Evolutionary conservation across 2,888 invertebrate genomes (phyloP).

Genomic region (Spisula solida): DNA sequence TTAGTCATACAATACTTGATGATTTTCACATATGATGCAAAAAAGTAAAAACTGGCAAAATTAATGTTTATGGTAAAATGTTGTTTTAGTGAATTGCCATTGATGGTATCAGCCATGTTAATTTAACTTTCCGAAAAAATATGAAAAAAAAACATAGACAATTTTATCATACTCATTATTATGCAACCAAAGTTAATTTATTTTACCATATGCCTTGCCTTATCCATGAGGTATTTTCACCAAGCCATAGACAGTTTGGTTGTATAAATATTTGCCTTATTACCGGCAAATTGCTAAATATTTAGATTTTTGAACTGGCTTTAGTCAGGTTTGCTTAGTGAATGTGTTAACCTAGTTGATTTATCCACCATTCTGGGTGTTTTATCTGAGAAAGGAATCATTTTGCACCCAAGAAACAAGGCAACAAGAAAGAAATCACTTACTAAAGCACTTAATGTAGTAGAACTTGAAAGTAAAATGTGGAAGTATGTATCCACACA

Average conservation of each 20-base stretch:
- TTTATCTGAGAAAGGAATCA: slow-evolving; percentile 1
- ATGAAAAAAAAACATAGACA: neutral
- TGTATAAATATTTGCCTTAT: slow-evolving; percentile 65
- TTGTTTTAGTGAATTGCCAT: neutral
- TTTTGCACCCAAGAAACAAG: slow-evolving; percentile 31
- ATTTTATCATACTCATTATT: neutral
- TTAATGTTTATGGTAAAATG: neutral
- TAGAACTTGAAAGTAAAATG: neutral
- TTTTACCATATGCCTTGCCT: slow-evolving; percentile 41
- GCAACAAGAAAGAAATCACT: slow-evolving; percentile 29
- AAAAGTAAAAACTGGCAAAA: neutral
- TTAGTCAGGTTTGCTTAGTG: slow-evolving; percentile 47
- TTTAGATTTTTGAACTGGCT: slow-evolving; percentile 59
- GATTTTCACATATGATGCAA: neutral
- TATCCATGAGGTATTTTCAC: neutral
- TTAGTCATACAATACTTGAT: neutral
- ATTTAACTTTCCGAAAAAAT: slow-evolving; percentile 1
- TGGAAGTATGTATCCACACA: neutral
- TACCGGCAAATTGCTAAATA: slow-evolving; percentile 62
- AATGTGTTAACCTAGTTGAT: slow-evolving; percentile 18
- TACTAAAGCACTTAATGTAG: neutral
- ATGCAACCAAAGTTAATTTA: slow-evolving; percentile 18
- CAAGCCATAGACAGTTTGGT: slow-evolving; percentile 26
- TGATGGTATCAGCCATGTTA: neutral
- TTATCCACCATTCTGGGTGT: neutral